Evolutionary conservation across 1,140 invertebrate genomes (phyloP).

Genomic region (Pseudachorutes palmiensis): DNA sequence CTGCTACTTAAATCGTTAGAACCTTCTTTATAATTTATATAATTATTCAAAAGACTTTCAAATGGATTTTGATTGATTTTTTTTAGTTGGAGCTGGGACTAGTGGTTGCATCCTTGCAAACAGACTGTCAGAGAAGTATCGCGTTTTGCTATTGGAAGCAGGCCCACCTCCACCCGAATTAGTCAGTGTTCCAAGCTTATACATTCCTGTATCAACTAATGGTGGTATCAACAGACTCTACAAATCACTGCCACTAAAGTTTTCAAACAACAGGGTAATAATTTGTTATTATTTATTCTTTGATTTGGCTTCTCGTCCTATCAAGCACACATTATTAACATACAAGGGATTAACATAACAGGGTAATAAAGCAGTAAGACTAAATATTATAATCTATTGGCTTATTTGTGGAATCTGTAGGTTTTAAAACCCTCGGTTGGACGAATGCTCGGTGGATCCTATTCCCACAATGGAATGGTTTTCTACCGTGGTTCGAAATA

Average conservation of each 20-base stretch:
- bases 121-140: neutral
- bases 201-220: neutral
- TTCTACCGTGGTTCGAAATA: conserved; percentile 9
- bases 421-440: neutral
- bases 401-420: neutral
- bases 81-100: neutral
- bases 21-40: neutral
- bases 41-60: neutral
- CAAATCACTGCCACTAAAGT: neutral
- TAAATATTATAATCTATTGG: too few relatives aligned
- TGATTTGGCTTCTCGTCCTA: too few relatives aligned
- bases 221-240: neutral
- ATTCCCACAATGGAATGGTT: conserved; percentile 14
- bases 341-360: too few relatives aligned
- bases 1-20: too few relatives aligned
- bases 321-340: too few relatives aligned
- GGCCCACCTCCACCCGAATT: neutral
- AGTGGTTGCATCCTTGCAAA: neutral
- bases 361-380: too few relatives aligned
- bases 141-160: neutral
- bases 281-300: neutral
- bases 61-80: neutral
- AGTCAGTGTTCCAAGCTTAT: neutral
- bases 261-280: neutral
- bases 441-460: neutral